phyloP scores from a whole-genome alignment of 2,113 vertebrate species.

The Triplophysa siluroides region DNA sequence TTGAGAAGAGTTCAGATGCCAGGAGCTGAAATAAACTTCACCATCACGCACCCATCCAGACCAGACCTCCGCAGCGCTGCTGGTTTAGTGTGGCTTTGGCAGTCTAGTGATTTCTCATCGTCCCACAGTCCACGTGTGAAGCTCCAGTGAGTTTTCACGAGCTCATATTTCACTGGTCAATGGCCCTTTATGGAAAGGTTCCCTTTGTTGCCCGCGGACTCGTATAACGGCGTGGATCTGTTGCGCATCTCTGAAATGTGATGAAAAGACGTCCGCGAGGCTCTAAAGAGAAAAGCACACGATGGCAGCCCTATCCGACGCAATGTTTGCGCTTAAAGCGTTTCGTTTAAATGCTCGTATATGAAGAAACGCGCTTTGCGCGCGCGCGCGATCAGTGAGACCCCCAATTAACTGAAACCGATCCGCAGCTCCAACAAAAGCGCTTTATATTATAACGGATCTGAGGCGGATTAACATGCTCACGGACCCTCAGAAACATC shows the following conservation, averaged over 20 bases:
- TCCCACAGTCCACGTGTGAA: constrained; percentile 22
- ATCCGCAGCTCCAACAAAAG: constrained; percentile 53
- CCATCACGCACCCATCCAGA: neutral
- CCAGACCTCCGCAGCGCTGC: neutral
- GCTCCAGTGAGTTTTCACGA: constrained; percentile 31
- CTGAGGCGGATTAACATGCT: constrained; percentile 27
- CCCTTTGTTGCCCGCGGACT: constrained; percentile 43
- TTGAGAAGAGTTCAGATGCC: neutral
- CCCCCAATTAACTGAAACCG: constrained; percentile 52
- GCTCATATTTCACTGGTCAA: constrained; percentile 62
- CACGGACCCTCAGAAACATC: neutral
- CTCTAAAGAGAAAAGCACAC: too few species aligned
- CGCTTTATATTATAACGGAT: constrained; percentile 37
- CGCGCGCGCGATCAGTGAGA: constrained; percentile 34
- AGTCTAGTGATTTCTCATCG: neutral
- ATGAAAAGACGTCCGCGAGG: neutral
- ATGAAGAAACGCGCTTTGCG: neutral
- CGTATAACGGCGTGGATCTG: constrained; percentile 11
- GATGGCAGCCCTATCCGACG: neutral
- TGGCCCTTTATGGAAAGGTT: constrained; percentile 58
- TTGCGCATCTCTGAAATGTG: neutral
- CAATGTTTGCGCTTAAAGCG: neutral
- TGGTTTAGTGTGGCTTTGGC: neutral
- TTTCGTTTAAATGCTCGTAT: neutral
- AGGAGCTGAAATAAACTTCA: neutral